Conservation (phyloP, 2,113 vertebrate genomes). For the Grantiella picta region DNA sequence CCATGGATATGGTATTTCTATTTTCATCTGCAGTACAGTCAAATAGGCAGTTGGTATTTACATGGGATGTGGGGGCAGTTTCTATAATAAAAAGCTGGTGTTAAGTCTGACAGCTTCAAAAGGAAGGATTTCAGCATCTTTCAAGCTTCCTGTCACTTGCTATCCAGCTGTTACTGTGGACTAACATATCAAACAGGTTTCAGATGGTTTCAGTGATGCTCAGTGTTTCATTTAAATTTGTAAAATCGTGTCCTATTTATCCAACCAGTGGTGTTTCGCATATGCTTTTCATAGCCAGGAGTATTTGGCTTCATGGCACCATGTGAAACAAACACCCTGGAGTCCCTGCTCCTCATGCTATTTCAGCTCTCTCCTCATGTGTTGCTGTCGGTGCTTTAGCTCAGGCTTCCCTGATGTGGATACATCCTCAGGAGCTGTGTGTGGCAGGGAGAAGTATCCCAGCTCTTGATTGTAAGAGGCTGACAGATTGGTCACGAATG, state of each 20-base stretch:
- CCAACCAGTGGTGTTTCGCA: background rate
- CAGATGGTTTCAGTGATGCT: background rate
- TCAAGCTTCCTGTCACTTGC: background rate
- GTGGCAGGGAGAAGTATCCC: background rate
- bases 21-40: background rate
- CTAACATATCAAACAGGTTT: background rate
- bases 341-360: background rate
- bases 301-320: slow-evolving; percentile 14
- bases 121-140: slow-evolving; percentile 1
- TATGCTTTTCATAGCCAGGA: slow-evolving; percentile 39
- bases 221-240: slow-evolving; percentile 4
- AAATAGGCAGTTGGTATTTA: background rate
- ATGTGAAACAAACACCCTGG: background rate
- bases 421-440: slow-evolving; percentile 7
- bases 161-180: background rate
- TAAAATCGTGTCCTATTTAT: background rate
- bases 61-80: rapidly evolving
- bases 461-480: slow-evolving; percentile 41
- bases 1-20: background rate
- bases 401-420: background rate
- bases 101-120: background rate
- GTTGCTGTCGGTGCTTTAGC: background rate
- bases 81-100: background rate
- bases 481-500: slow-evolving; percentile 9
- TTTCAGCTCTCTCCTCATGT: background rate